Evolutionary conservation across 2,797 vertebrate species (phyloP), one percentile per base, ranked within the genome.

Genomic region (Micropoecilia bifurca): DNA sequence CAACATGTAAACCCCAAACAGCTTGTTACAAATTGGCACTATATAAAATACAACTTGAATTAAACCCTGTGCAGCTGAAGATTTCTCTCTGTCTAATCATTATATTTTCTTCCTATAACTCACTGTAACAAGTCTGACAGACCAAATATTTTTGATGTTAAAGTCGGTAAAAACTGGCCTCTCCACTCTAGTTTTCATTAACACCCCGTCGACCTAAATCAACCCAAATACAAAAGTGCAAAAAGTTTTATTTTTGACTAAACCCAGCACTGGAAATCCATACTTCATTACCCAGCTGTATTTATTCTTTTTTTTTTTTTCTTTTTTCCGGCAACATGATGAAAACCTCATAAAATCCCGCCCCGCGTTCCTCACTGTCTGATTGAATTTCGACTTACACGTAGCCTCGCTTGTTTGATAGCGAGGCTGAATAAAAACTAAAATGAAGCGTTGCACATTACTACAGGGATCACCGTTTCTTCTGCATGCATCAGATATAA

Each of bases 401-500:
- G 16, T 45, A 59, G 57, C 83, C 69, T 78, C 73, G 46, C 36
- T 50, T 63, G 85, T 84, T 74, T 61, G 28, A 79, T 82, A 47
- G 75, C 59, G 84, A 75, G 48, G 6, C 22, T 74, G 71, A 55
- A 66, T 61, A 43, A 39, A 75, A 68, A 71, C 41, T 13, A 47
- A 16, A 76, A 41, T 25, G 76, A 41, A 72, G 22, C 8, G 4
- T 46, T 30, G 36, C 30, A 80, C 72, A 79, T 85, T 71, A 84
- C 80, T 85, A 74, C 46, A 43, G 77, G 83, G 77, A 90, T 87
- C 55, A 55, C 78, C 12, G 18, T 76, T 83, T 83, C 46, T 77
- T 85, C 50, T 78, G 78, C 57, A 66, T 63, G 80, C 81, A 83
- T 89, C 81, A 73, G 76, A 84, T 69, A 68, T 85, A 86, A 87